Percentiles rank a stretch among this genome's conserved stretches.
Conservation (phyloP, 2,113 vertebrate genomes). For the Crotalus viridis region DNA sequence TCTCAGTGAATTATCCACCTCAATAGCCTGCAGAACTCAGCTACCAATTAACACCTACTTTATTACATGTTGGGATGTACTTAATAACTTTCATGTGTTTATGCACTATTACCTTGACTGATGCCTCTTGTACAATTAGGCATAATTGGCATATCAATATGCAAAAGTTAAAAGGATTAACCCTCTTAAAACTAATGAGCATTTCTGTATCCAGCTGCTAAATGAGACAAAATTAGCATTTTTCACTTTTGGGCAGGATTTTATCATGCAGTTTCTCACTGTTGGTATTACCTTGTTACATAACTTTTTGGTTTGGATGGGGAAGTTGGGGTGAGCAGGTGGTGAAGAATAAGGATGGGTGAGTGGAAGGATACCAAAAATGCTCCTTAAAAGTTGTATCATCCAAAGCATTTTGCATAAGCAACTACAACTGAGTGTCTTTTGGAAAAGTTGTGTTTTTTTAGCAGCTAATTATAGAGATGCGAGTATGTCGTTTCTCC, state of each 20-base stretch:
- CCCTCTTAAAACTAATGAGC: conserved; percentile 99
- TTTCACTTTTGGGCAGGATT: conserved; percentile 92
- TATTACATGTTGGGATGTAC: conserved; percentile 91
- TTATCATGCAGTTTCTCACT: conserved; percentile 87
- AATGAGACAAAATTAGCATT: conserved; percentile 95
- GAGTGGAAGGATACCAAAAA: conserved; percentile 63
- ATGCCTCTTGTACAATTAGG: conserved; percentile 95
- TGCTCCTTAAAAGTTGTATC: conserved; percentile 75
- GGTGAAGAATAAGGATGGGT: conserved; percentile 44
- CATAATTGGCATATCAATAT: conserved; percentile 99
- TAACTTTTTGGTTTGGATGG: conserved; percentile 75
- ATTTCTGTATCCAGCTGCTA: conserved; percentile 93
- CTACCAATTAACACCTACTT: conserved; percentile 96
- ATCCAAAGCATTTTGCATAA: conserved; percentile 67
- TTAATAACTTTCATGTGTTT: conserved; percentile 94
- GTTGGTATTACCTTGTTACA: conserved; percentile 88
- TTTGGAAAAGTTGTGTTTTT: conserved; percentile 71
- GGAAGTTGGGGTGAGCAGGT: not conserved
- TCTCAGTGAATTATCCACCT: conserved; percentile 91
- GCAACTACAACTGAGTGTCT: conserved; percentile 65
- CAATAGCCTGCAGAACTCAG: conserved; percentile 89
- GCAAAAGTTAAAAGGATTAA: conserved; percentile 99
- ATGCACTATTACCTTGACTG: conserved; percentile 99
- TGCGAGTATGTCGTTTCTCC: conserved; percentile 71
- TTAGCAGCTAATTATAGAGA: conserved; percentile 77